Base-by-base conservation (phyloP, 2,797 vertebrate genomes). In the Bucorvus abyssinicus region DNA sequence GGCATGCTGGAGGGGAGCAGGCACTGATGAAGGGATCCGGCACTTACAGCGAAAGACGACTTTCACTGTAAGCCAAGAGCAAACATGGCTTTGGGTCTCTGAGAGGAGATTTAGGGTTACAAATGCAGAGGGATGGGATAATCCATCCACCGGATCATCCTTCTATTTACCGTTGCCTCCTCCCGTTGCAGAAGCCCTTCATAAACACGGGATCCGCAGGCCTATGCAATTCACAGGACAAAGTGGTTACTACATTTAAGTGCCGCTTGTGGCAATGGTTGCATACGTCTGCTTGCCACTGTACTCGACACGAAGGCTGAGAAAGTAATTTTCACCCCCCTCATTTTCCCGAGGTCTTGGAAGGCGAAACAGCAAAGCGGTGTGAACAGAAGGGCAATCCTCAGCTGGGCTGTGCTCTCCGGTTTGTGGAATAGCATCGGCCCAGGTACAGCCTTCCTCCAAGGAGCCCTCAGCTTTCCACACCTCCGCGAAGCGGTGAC, bases 1-100 rank as follows among this genome's bases (percentile, higher is more conserved):
- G 80, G 67, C 49, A 8, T 65, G 80, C 93, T 79, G 84, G 47
- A 93, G 59, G 86, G 92, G 9, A 91, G 81, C 68, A 60, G 78
- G 52, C 10, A 0, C 40, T 90, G 92, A 63, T 81, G 74, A 12
- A 40, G 38, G 38, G 38, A 40, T 10, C 38, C 10, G 38, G 38
- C 38, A 40, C 38, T 40, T 40, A 40, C 38, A 40, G 38, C 38
- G 38, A 32, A 32, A 90, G 3, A 63, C 8, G 11, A 77, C 47
- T 84, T 94, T 90, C 55, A 73, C 23, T 30, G 18, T 38, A 76
- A 81, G 63, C 56, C 71, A 76, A 82, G 26, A 4, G 34, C 55
- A 56, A 63, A 36, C 9, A 5, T 6, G 42, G 24, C 40, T 90
- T 83, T 55, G 47, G 1, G 0, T 40, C 47, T 60, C 23, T 65